These are phyloP conservation scores for Myocastor coypus DNA, from an alignment of 2,113 vertebrate genomes.

Conservation along the genomic window DNA sequence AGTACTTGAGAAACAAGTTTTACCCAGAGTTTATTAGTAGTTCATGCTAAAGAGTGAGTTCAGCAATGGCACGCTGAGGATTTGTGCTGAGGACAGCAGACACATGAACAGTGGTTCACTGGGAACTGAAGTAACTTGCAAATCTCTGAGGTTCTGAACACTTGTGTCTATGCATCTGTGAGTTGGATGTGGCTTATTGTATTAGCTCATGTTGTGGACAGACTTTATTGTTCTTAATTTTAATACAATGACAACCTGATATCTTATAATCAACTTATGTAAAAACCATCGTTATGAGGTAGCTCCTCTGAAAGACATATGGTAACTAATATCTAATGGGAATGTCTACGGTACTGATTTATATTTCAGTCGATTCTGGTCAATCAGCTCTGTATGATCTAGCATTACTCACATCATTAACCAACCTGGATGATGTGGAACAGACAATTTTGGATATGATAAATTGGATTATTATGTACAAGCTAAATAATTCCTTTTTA, in stretches of 20 bases:
- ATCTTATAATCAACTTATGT: background rate
- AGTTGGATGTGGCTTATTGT: background rate
- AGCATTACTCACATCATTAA: background rate
- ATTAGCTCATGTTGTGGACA: background rate
- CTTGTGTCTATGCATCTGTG: background rate
- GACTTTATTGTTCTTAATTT: background rate
- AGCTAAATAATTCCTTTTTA: background rate
- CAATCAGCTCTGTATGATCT: background rate
- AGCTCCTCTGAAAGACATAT: background rate
- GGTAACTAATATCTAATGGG: background rate
- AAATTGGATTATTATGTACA: background rate
- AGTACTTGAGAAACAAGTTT: background rate
- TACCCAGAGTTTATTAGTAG: background rate
- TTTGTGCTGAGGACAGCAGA: background rate
- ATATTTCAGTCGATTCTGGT: background rate
- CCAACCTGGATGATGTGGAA: background rate
- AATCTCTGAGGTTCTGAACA: background rate
- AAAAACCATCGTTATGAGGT: background rate
- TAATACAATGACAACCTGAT: background rate
- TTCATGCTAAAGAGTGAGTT: background rate
- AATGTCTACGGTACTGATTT: background rate
- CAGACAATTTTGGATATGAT: background rate
- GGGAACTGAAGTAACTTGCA: background rate
- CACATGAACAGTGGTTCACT: background rate
- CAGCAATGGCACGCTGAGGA: background rate